Evolutionary conservation across 2,797 vertebrate species (phyloP).

Genomic region (Dromococcyx pavoninus): DNA sequence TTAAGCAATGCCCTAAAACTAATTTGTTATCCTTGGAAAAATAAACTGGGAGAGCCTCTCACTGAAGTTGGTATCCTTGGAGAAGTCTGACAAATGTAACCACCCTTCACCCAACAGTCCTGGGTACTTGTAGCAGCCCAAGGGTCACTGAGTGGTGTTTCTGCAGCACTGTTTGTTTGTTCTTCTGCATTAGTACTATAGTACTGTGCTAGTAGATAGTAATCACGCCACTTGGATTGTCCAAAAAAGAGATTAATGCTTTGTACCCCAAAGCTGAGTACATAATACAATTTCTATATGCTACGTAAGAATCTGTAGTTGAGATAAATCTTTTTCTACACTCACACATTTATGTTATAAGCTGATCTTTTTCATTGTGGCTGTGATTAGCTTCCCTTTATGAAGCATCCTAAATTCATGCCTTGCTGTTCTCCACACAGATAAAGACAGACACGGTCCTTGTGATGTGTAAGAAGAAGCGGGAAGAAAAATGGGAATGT

Average conservation of each 20-base stretch:
- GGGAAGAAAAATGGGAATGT: constrained; percentile 91
- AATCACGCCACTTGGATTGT: background rate
- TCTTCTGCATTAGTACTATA: background rate
- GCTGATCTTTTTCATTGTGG: background rate
- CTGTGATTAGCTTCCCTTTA: background rate
- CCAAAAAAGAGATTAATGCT: background rate
- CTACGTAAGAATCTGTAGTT: background rate
- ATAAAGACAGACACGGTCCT: constrained; percentile 94
- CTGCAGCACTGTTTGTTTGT: background rate
- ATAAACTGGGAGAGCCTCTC: background rate
- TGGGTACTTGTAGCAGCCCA: background rate
- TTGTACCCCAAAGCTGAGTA: background rate
- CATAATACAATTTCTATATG: rapidly evolving
- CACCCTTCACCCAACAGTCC: background rate
- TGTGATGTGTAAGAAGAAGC: constrained; percentile 91
- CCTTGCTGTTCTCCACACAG: constrained; percentile 67
- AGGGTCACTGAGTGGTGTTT: background rate
- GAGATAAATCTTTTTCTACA: background rate
- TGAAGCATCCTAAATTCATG: background rate
- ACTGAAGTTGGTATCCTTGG: background rate
- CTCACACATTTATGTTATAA: background rate
- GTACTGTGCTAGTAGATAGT: background rate
- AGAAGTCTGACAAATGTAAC: background rate
- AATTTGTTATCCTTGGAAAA: background rate
- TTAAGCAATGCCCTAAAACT: constrained; percentile 5